phyloP scores from a whole-genome alignment of 2,797 vertebrate genomes.

The Catharus ustulatus region DNA sequence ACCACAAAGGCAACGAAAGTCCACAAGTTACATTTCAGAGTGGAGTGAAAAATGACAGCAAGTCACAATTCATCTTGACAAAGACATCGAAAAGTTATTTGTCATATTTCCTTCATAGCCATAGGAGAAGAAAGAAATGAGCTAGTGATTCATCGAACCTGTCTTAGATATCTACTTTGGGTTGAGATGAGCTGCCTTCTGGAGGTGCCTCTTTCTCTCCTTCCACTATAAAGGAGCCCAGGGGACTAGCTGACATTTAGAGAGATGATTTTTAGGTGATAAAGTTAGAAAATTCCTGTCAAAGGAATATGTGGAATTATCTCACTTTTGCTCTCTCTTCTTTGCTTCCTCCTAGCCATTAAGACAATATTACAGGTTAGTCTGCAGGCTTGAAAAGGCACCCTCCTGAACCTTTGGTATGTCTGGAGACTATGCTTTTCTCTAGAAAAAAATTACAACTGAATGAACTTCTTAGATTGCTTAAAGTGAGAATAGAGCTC shows the following conservation, averaged over 20 bases:
- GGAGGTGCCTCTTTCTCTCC: not conserved
- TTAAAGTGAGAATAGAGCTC: not conserved
- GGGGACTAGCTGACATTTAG: slow-evolving; percentile 12
- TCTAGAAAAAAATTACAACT: not conserved
- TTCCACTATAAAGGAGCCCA: not conserved
- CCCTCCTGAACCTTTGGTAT: not conserved
- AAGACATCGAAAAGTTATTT: not conserved
- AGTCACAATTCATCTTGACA: not conserved
- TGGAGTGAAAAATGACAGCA: not conserved
- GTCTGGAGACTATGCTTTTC: not conserved
- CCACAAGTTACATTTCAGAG: not conserved
- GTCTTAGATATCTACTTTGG: not conserved
- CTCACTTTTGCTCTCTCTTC: not conserved
- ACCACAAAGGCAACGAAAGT: not conserved
- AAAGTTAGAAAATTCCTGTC: slow-evolving; percentile 16
- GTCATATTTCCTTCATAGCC: slow-evolving; percentile 1
- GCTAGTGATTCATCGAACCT: not conserved
- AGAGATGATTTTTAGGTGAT: not conserved
- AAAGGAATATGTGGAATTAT: not conserved
- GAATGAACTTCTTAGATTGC: not conserved
- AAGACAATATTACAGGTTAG: not conserved
- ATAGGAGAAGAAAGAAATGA: not conserved
- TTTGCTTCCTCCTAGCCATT: not conserved
- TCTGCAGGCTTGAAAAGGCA: not conserved
- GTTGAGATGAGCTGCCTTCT: slow-evolving; percentile 13